phyloP scores from a whole-genome alignment of 2,888 invertebrate genomes.

The Escarpia spicata region DNA sequence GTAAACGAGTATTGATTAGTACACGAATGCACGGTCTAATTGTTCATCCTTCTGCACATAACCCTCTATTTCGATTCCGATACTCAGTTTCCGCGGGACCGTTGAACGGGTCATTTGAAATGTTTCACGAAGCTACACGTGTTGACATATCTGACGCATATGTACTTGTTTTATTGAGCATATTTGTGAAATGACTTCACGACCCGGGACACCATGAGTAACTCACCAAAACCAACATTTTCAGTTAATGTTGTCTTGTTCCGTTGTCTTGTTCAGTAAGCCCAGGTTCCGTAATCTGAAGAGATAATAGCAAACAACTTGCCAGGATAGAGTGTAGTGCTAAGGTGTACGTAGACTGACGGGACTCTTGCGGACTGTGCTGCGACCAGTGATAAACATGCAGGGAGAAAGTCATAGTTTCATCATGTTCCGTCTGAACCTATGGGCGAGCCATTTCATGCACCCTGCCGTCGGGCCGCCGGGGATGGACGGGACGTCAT shows the following conservation, averaged over 20 bases:
- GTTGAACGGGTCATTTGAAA: neutral
- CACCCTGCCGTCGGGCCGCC: conserved; percentile 53
- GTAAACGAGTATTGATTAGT: neutral
- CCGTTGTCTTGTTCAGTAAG: neutral
- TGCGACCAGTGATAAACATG: neutral
- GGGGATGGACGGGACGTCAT: conserved; percentile 56
- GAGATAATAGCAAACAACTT: neutral
- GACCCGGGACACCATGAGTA: neutral
- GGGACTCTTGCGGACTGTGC: neutral
- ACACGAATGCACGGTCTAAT: neutral
- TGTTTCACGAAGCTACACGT: neutral
- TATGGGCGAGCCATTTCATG: conserved; percentile 59
- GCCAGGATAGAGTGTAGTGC: neutral
- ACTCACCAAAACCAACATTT: neutral
- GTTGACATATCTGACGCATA: neutral
- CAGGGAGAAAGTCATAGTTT: neutral
- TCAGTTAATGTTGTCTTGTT: neutral
- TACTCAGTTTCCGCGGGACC: neutral
- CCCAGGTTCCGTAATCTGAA: neutral
- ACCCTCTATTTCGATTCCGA: neutral
- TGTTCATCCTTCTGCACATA: neutral
- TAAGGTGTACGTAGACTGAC: neutral
- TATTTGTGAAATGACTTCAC: neutral
- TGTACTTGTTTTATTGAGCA: neutral
- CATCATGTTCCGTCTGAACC: conserved; percentile 60